These are phyloP conservation scores for Diachasma alloeum DNA, from an alignment of 1,140 invertebrate genomes.

Conservation along the genomic window DNA sequence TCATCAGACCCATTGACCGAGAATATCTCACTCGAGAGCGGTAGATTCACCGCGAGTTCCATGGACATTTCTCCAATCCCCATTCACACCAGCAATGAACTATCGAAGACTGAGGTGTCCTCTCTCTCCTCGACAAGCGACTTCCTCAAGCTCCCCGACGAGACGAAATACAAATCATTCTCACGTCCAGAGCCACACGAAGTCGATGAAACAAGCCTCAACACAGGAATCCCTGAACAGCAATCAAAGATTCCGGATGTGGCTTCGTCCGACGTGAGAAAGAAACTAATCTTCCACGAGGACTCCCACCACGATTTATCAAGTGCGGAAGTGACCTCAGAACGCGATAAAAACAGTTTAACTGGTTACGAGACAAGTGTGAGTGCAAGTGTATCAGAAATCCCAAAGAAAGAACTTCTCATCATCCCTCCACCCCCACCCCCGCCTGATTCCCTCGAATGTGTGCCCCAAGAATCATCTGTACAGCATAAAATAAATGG, in stretches of 20 bases:
- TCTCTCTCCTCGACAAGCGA: conserved; percentile 31
- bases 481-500: conserved; percentile 12
- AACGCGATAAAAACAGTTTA: not conserved
- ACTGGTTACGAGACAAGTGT: not conserved
- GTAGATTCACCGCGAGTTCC: conserved; percentile 37
- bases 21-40: conserved; percentile 32
- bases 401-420: not conserved
- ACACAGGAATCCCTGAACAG: not conserved
- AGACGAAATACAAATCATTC: conserved; percentile 15
- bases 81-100: conserved; percentile 21
- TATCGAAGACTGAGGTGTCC: conserved; percentile 15
- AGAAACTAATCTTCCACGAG: not conserved
- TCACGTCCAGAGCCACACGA: not conserved
- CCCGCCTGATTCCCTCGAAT: conserved; percentile 37
- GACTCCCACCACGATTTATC: not conserved
- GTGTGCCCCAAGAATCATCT: conserved; percentile 26
- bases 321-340: not conserved
- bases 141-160: conserved; percentile 16
- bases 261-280: not conserved
- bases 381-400: not conserved
- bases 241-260: not conserved
- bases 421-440: not conserved
- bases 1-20: not conserved
- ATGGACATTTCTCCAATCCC: conserved; percentile 37
- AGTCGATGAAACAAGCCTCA: not conserved